These are phyloP conservation scores for Holocentrus rufus DNA, from an alignment of 2,797 vertebrate genomes.

Conservation along the genomic window DNA sequence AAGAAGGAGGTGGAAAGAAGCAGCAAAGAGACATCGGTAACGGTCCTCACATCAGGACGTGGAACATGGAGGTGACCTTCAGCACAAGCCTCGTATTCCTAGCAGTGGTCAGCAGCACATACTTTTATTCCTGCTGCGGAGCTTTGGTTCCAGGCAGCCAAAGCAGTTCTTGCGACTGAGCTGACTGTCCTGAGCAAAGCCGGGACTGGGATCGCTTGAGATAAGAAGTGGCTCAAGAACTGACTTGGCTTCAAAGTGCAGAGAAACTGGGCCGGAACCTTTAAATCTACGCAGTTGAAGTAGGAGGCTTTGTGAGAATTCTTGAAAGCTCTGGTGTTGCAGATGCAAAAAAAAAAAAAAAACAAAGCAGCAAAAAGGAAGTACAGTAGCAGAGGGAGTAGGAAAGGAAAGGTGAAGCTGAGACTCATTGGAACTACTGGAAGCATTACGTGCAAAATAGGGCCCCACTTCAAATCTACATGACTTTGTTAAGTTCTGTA, in stretches of 20 bases:
- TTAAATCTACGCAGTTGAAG: slow-evolving; percentile 43
- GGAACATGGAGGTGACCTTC: slow-evolving; percentile 12
- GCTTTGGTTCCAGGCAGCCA: slow-evolving; percentile 3
- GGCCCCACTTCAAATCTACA: slow-evolving; percentile 17
- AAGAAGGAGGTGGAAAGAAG: slow-evolving; percentile 25
- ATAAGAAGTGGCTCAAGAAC: slow-evolving; percentile 49
- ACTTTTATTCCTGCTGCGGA: not conserved
- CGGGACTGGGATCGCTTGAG: slow-evolving; percentile 11
- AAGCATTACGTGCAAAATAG: slow-evolving; percentile 9
- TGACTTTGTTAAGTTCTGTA: slow-evolving; percentile 19
- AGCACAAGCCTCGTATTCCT: not conserved
- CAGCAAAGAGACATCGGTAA: slow-evolving; percentile 36
- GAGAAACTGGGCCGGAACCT: slow-evolving; percentile 33
- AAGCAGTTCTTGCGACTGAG: slow-evolving; percentile 14
- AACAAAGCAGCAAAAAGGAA: not conserved
- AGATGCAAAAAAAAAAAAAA: slow-evolving; percentile 17
- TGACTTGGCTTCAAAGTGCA: slow-evolving; percentile 35
- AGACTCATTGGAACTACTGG: not conserved
- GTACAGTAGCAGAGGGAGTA: too few species aligned
- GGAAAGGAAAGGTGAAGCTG: not conserved
- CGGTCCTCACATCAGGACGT: slow-evolving; percentile 24
- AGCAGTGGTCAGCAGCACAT: not conserved
- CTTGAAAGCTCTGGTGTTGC: not conserved
- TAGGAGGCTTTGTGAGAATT: slow-evolving; percentile 38
- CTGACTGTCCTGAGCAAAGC: slow-evolving; percentile 6